Evolutionary conservation across 2,113 vertebrate genomes (phyloP).

Genomic region (Trematomus loennbergii): DNA sequence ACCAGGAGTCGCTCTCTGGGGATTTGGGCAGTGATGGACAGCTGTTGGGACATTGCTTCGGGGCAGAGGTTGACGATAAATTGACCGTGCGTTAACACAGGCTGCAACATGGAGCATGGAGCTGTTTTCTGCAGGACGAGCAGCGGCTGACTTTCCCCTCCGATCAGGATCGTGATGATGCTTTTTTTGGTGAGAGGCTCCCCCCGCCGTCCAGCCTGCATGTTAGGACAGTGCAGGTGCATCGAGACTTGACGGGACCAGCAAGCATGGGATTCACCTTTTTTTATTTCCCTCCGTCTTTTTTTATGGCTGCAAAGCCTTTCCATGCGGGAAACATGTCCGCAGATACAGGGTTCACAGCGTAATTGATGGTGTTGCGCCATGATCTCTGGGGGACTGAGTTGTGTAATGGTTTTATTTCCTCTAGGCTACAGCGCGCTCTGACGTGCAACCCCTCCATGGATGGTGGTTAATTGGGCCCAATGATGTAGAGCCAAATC

Average conservation of each 20-base stretch:
- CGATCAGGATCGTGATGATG: slow-evolving; percentile 62
- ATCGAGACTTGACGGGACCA: slow-evolving; percentile 32
- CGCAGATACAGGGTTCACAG: slow-evolving; percentile 18
- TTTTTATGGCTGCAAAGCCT: slow-evolving; percentile 9
- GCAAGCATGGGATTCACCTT: slow-evolving; percentile 56
- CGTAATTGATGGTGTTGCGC: slow-evolving; percentile 51
- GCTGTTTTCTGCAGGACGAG: slow-evolving; percentile 29
- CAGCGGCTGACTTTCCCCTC: slow-evolving; percentile 46
- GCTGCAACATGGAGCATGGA: slow-evolving; percentile 32
- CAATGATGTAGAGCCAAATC: slow-evolving; percentile 73
- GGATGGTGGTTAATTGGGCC: slow-evolving; percentile 71
- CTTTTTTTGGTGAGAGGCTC: slow-evolving; percentile 52
- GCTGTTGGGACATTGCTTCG: slow-evolving; percentile 57
- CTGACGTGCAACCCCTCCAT: slow-evolving; percentile 47
- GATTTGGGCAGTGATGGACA: slow-evolving; percentile 61
- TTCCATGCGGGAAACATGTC: slow-evolving; percentile 29
- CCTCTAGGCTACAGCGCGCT: slow-evolving; percentile 2
- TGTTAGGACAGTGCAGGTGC: slow-evolving; percentile 67
- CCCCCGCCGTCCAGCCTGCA: slow-evolving; percentile 46
- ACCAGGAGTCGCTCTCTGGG: slow-evolving; percentile 33
- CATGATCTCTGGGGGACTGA: slow-evolving; percentile 51
- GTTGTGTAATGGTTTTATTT: slow-evolving; percentile 55
- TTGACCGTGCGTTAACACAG: background rate
- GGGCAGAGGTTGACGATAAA: slow-evolving; percentile 18
- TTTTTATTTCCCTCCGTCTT: slow-evolving; percentile 4